These are phyloP conservation scores for Ichneumon xanthorius DNA, from an alignment of 2,888 invertebrate species.

Conservation along the genomic window DNA sequence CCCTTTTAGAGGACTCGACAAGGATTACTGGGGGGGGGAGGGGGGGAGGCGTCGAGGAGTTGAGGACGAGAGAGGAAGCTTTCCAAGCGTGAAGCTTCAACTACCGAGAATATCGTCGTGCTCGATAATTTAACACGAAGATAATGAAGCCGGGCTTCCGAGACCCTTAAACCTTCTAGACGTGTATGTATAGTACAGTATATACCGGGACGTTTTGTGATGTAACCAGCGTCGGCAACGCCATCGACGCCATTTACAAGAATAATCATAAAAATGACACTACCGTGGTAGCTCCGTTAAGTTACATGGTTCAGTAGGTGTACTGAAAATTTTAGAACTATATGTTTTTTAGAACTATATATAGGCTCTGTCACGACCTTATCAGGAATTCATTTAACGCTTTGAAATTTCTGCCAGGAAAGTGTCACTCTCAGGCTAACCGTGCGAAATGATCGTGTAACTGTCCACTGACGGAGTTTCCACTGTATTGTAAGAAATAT, in stretches of 20 bases:
- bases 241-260: neutral
- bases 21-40: neutral
- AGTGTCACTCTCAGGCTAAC: too few relatives aligned
- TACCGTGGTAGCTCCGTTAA: too few relatives aligned
- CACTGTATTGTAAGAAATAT: too few relatives aligned
- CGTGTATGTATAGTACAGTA: neutral
- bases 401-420: too few relatives aligned
- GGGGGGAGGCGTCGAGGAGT: too few relatives aligned
- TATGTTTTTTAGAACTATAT: too few relatives aligned
- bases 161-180: neutral
- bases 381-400: too few relatives aligned
- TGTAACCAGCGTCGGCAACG: neutral
- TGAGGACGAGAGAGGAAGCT: constrained; percentile 2
- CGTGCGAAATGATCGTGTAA: neutral
- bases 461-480: too few relatives aligned
- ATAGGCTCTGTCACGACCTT: too few relatives aligned
- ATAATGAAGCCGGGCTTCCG: constrained; percentile 25
- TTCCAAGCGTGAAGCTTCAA: constrained; percentile 35
- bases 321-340: too few relatives aligned
- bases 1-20: constrained; percentile 14
- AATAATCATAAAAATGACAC: too few relatives aligned
- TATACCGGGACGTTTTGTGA: neutral
- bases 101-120: constrained; percentile 13
- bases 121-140: constrained; percentile 18
- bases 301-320: too few relatives aligned